These are phyloP conservation scores for Drosophila seguyi DNA, from an alignment of 1,140 invertebrate genomes.

Conservation along the genomic window DNA sequence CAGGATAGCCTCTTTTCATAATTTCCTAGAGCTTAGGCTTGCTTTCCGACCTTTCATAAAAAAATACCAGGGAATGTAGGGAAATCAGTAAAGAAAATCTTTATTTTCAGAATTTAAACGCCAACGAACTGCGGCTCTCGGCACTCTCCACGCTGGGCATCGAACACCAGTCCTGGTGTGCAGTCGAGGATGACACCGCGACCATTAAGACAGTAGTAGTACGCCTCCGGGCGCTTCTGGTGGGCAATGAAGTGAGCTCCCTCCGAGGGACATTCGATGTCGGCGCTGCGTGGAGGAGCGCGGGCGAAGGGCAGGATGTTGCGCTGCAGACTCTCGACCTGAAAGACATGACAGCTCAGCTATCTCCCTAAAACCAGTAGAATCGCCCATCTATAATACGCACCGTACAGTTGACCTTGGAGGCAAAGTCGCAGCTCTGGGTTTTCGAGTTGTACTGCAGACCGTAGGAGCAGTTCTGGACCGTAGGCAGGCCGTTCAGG, in stretches of 20 bases:
- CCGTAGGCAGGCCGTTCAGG: conserved; percentile 53
- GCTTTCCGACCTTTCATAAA: background rate
- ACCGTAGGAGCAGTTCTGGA: conserved; percentile 62
- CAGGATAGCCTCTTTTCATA: background rate
- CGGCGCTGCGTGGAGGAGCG: conserved; percentile 64
- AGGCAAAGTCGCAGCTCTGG: conserved; percentile 66
- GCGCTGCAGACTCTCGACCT: conserved; percentile 70
- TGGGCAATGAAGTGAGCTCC: conserved; percentile 71
- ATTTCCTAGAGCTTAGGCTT: background rate
- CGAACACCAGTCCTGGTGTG: conserved; percentile 74
- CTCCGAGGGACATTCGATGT: conserved; percentile 62
- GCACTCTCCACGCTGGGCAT: conserved; percentile 57
- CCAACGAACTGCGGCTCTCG: conserved; percentile 42
- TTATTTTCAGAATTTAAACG: conserved; percentile 29
- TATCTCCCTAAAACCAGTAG: background rate
- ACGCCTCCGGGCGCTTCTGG: conserved; percentile 56
- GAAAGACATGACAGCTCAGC: background rate
- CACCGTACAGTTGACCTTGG: conserved; percentile 65
- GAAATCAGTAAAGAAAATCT: background rate
- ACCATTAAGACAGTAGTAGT: conserved; percentile 75
- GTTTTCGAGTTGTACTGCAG: conserved; percentile 62
- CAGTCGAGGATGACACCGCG: conserved; percentile 69
- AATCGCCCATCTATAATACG: conserved; percentile 12
- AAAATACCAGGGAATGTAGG: background rate
- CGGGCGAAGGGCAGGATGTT: conserved; percentile 67